phyloP scores from a whole-genome alignment of 1,140 invertebrate genomes.

The Caenorhabditis elegans region WBcel235 BX284603.4:3575501-3576000 shows the following conservation, averaged over 20 bases:
- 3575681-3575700: conserved; percentile 8
- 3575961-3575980: not conserved
- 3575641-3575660: no score
- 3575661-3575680: not conserved
- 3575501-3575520: no score
- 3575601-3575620: no score
- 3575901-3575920: conserved; percentile 11
- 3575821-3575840: not conserved
- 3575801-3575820: not conserved
- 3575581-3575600: no score
- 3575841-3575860: no score
- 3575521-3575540: no score
- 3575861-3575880: no score
- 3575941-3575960: conserved; percentile 7
- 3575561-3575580: no score
- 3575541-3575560: no score
- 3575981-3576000: not conserved
- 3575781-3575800: not conserved
- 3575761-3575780: not conserved
- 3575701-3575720: not conserved
- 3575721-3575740: not conserved
- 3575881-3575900: not conserved
- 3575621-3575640: no score
- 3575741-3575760: not conserved
- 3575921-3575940: conserved; percentile 11